phyloP scores from a whole-genome alignment of 1,140 invertebrate species.

The Drosophila miranda region DNA sequence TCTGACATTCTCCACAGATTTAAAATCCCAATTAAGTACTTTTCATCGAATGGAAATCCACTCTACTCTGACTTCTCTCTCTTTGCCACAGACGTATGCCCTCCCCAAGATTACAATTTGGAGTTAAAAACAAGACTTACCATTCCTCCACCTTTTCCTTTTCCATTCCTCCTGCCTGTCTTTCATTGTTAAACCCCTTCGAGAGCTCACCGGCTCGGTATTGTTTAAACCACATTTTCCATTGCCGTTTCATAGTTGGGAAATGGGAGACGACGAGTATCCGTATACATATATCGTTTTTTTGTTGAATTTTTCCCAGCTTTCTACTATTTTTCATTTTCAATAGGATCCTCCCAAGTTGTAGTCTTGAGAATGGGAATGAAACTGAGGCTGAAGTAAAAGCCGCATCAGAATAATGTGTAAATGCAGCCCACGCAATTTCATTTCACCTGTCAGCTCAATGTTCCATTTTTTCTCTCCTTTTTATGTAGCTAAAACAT shows the following conservation, averaged over 20 bases:
- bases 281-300: slow-evolving; percentile 24
- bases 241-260: slow-evolving; percentile 27
- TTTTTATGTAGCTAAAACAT: slow-evolving; percentile 30
- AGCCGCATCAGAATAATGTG: slow-evolving; percentile 33
- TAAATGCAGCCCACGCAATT: slow-evolving; percentile 54
- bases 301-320: slow-evolving; percentile 50
- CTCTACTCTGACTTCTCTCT: too few species aligned
- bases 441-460: slow-evolving; percentile 63
- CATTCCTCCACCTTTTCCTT: background rate
- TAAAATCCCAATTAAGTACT: too few species aligned
- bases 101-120: slow-evolving; percentile 12
- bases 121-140: slow-evolving; percentile 11
- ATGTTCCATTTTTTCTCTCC: slow-evolving; percentile 39
- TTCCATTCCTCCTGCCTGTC: slow-evolving; percentile 4
- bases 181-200: slow-evolving; percentile 24
- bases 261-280: slow-evolving; percentile 15
- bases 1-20: too few species aligned
- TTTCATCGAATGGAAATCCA: background rate
- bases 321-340: slow-evolving; percentile 3
- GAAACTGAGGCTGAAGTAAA: slow-evolving; percentile 1
- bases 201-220: slow-evolving; percentile 20
- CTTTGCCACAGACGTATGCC: slow-evolving; percentile 6
- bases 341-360: slow-evolving; percentile 35
- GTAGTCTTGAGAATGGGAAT: background rate
- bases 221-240: slow-evolving; percentile 34